A percentile compares a stretch with the other conserved stretches of the same genome.
These are phyloP conservation scores for Parus major DNA, from an alignment of 2,113 vertebrate species.

Conservation along the genomic window DNA sequence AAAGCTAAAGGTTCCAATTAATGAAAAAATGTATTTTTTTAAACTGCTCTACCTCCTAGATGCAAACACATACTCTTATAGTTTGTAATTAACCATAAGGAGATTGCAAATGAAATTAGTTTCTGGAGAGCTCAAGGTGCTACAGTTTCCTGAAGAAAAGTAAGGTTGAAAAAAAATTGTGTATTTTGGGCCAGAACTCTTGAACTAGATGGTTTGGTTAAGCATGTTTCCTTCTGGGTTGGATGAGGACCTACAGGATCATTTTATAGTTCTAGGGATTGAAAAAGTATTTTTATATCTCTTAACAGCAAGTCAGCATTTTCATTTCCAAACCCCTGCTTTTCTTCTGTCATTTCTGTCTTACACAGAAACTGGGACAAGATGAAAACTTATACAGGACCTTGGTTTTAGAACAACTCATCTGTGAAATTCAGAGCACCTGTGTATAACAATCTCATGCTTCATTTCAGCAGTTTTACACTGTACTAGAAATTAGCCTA, in stretches of 20 bases:
- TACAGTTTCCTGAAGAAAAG: conserved; percentile 26
- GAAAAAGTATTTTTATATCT: neutral
- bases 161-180: neutral
- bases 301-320: neutral
- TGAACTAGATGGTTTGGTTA: conserved; percentile 25
- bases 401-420: neutral
- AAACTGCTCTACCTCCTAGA: neutral
- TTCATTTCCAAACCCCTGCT: neutral
- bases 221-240: conserved; percentile 23
- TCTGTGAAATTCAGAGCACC: neutral
- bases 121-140: conserved; percentile 11
- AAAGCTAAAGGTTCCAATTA: neutral
- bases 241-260: neutral
- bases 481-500: neutral
- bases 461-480: neutral
- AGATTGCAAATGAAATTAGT: neutral
- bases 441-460: neutral
- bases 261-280: neutral
- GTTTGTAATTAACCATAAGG: neutral
- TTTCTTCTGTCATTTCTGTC: neutral
- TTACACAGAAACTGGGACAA: neutral
- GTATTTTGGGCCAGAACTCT: neutral
- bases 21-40: neutral
- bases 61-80: neutral
- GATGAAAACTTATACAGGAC: neutral